A percentile compares a stretch with the other conserved stretches of the same genome.
phyloP scores from a whole-genome alignment of 1,140 invertebrate genomes.

The Spodoptera frugiperda region DNA sequence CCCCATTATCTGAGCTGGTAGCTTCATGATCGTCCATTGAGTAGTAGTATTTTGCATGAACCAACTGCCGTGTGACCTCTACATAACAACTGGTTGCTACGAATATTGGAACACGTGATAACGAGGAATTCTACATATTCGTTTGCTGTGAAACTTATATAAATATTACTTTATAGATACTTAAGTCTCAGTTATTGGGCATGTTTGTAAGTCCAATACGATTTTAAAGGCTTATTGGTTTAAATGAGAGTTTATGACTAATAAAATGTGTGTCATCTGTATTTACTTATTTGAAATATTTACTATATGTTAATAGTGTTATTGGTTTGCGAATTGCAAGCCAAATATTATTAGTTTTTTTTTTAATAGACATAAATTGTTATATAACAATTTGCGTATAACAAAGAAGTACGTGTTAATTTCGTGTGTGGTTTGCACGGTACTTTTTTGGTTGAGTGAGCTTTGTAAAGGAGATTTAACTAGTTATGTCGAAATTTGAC shows the following conservation, averaged over 20 bases:
- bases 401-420: conserved; percentile 11
- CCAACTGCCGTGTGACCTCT: conserved; percentile 8
- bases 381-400: conserved; percentile 27
- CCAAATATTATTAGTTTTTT: conserved; percentile 51
- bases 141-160: conserved; percentile 10
- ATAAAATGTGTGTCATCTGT: conserved; percentile 46
- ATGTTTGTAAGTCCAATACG: conserved; percentile 31
- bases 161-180: conserved; percentile 27
- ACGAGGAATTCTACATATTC: conserved; percentile 10
- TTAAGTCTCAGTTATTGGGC: conserved; percentile 3
- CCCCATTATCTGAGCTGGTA: not conserved
- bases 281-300: conserved; percentile 51
- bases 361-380: conserved; percentile 20
- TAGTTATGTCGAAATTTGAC: too few species aligned
- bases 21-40: not conserved
- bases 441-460: too few species aligned
- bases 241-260: conserved; percentile 34
- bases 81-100: not conserved
- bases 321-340: conserved; percentile 53
- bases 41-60: not conserved
- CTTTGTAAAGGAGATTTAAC: too few species aligned
- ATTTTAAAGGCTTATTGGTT: conserved; percentile 36
- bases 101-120: conserved; percentile 17
- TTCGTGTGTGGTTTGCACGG: not conserved
- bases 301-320: conserved; percentile 51